Conservation (phyloP, 2,113 vertebrate genomes). For the Vidua chalybeata region DNA sequence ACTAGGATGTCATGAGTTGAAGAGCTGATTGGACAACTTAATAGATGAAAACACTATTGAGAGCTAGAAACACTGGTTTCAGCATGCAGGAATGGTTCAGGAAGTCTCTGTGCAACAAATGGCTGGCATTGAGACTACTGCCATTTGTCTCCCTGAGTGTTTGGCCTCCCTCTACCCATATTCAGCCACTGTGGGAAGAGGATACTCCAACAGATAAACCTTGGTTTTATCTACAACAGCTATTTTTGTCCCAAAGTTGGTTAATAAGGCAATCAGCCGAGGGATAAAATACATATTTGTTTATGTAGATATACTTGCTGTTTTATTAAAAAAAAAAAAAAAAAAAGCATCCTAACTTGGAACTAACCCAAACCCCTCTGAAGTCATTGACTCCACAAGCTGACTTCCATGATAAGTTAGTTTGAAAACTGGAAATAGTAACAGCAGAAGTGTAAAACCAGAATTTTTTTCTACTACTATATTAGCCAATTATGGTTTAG, state of each 20-base stretch:
- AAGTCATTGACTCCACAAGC: not conserved
- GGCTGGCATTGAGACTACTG: not conserved
- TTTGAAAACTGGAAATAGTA: not conserved
- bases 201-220: not conserved
- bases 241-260: not conserved
- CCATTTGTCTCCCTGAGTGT: not conserved
- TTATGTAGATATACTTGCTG: not conserved
- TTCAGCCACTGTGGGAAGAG: not conserved
- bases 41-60: not conserved
- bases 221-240: not conserved
- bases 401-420: not conserved
- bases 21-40: not conserved
- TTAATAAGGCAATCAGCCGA: accelerated
- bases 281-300: accelerated
- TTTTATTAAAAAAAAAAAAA: not conserved
- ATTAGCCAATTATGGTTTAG: not conserved
- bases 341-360: not conserved
- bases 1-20: not conserved
- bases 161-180: not conserved
- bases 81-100: not conserved
- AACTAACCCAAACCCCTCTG: not conserved
- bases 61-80: not conserved
- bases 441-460: not conserved
- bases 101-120: not conserved
- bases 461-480: not conserved